These are phyloP conservation scores for Enteromius viviparus DNA, from an alignment of 2,797 vertebrate genomes.

Conservation along the genomic window DNA sequence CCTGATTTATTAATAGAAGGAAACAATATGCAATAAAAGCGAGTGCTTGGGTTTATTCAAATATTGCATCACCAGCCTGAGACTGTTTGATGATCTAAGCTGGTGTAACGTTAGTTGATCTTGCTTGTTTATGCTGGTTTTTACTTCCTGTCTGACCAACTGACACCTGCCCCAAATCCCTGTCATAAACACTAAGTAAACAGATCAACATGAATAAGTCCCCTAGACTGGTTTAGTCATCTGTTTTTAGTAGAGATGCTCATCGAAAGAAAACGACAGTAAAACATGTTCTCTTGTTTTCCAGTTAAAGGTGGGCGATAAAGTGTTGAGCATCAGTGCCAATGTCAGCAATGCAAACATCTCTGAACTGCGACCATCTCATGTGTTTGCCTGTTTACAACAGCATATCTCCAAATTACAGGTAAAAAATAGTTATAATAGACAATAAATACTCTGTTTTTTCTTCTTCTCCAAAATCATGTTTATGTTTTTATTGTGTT, in stretches of 20 bases:
- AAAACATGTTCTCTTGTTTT: conserved; percentile 54
- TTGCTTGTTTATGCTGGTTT: not conserved
- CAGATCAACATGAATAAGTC: not conserved
- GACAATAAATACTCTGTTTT: not conserved
- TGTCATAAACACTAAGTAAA: not conserved
- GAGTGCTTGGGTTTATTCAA: not conserved
- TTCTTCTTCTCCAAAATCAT: no score
- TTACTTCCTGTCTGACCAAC: not conserved
- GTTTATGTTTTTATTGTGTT: no score
- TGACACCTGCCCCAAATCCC: not conserved
- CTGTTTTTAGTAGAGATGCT: not conserved
- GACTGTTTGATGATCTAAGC: not conserved
- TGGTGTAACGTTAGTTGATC: not conserved
- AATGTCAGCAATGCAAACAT: conserved; percentile 78
- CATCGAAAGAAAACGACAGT: not conserved
- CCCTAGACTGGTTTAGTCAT: not conserved
- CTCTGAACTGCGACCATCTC: conserved; percentile 74
- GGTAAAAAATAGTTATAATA: conserved; percentile 72
- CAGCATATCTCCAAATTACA: conserved; percentile 89
- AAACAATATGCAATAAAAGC: not conserved
- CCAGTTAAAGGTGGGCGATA: conserved; percentile 84
- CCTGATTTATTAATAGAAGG: not conserved
- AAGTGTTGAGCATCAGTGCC: conserved; percentile 84
- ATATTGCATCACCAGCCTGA: not conserved
- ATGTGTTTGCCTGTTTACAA: conserved; percentile 82